A percentile compares a stretch with the other conserved stretches of the same genome.
phyloP scores from a whole-genome alignment of 2,113 vertebrate genomes.

The Onychorhynchus coronatus region DNA sequence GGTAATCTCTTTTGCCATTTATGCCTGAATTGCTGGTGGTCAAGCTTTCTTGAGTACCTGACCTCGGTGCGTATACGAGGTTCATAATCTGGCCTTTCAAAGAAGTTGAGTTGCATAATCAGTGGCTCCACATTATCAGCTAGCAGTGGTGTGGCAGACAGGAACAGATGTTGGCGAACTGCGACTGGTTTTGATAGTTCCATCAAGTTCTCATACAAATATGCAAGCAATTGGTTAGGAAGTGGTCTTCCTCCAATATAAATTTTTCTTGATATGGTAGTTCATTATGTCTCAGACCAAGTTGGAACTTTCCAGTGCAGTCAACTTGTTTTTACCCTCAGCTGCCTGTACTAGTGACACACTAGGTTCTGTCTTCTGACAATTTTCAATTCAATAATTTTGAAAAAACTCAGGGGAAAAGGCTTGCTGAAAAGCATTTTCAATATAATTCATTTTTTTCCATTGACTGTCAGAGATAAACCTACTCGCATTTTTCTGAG shows the following conservation, averaged over 20 bases:
- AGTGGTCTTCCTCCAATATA: neutral
- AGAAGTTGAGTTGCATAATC: neutral
- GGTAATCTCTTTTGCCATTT: neutral
- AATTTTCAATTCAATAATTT: neutral
- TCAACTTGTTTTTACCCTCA: neutral
- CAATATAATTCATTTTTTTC: neutral
- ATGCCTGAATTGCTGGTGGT: neutral
- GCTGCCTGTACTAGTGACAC: neutral
- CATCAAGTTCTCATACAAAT: neutral
- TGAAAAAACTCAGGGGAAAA: neutral
- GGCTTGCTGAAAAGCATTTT: neutral
- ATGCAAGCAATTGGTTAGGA: neutral
- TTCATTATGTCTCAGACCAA: neutral
- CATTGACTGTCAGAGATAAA: neutral
- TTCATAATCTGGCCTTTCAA: neutral
- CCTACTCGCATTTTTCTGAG: neutral
- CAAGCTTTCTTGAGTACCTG: neutral
- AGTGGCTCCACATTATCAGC: accelerated
- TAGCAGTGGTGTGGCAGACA: neutral
- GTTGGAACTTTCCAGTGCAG: neutral
- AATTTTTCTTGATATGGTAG: neutral
- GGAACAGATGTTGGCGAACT: neutral
- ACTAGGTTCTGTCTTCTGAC: neutral
- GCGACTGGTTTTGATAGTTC: neutral
- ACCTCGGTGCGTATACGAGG: neutral